Base-by-base conservation (phyloP, 1,140 invertebrate genomes). In the Bombus confusus region DNA sequence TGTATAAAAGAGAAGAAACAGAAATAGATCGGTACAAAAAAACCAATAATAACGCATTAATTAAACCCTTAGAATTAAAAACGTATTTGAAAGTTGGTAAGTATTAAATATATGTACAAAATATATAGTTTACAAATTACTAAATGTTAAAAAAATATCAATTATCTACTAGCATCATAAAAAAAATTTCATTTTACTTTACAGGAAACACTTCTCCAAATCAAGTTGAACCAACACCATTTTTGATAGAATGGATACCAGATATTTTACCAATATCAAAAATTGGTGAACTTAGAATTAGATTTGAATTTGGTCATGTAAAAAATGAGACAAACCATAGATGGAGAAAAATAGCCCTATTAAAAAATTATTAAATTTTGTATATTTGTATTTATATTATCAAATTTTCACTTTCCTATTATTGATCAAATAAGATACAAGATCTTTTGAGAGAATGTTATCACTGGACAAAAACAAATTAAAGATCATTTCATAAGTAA, bases 181-280 rank as follows among this genome's bases (percentile, higher is more conserved):
- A 52, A n/a, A 3, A 39, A 10, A 77, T n/a, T 34, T 28, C 5
- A 41, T 31, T 86, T 39, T 76, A 76, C 47, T 89, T 94, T 94
- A 25, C 81, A 97, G 96, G 97, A 77, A 96, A 96, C 87, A 96
- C 95, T 5, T 94, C 95, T 31, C 93, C 95, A 25, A 95, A 96
- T 88, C 96, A 96, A 92, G 96, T 96, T 73, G 96, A 97, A 75
- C 96, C 96, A 31, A 97, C 96, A n/a, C 97, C 97, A 69, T 97
- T 97, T 92, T 95, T 97, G 28, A 97, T 98, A 76, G 97, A 98
- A 93, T 98, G 97, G 97, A 97, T 97, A 87, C 97, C 97, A 4
- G 96, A 97, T 90, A 96, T 97, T 85, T 93, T 97, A n/a, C 97
- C 97, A 18, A 95, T 96, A 88, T 96, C 96, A 13, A 96, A 96